Percentiles rank a stretch among this genome's conserved stretches.
These are phyloP conservation scores for Pelobates fuscus DNA, from an alignment of 2,113 vertebrate species.

Conservation along the genomic window DNA sequence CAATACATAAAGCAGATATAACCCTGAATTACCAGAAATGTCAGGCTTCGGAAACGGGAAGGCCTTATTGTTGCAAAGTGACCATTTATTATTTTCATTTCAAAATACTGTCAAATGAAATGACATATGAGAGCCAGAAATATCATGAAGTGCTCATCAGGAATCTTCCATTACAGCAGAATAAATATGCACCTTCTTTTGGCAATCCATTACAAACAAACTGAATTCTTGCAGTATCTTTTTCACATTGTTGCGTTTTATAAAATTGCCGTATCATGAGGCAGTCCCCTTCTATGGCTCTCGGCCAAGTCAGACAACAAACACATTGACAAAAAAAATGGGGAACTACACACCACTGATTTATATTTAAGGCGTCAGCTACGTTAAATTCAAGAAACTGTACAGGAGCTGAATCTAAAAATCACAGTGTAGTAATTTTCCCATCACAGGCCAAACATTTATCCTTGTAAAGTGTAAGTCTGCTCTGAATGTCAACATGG, in stretches of 20 bases:
- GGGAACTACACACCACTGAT: constrained; percentile 35
- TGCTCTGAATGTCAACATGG: too few relatives aligned
- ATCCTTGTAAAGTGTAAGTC: neutral
- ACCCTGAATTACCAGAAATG: neutral
- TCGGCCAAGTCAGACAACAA: constrained; percentile 39
- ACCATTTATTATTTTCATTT: constrained; percentile 11
- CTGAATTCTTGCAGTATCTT: constrained; percentile 54
- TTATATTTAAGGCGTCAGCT: constrained; percentile 34
- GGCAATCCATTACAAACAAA: constrained; percentile 55
- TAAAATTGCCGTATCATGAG: constrained; percentile 54
- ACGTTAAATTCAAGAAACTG: too few relatives aligned
- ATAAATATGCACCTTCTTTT: constrained; percentile 57
- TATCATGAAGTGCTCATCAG: constrained; percentile 51
- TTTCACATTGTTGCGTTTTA: constrained; percentile 54
- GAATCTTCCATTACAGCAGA: constrained; percentile 57
- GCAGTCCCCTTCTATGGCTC: constrained; percentile 48
- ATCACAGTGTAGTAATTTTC: constrained; percentile 18
- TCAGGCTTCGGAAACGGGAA: neutral
- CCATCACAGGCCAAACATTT: constrained; percentile 4
- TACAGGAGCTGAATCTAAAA: constrained; percentile 50
- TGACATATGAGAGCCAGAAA: constrained; percentile 41
- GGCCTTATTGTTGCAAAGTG: neutral
- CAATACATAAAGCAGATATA: neutral
- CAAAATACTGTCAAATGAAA: constrained; percentile 52
- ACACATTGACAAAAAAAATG: constrained; percentile 48